These are phyloP conservation scores for Lates japonicus DNA, from an alignment of 2,797 vertebrate genomes.

Conservation along the genomic window DNA sequence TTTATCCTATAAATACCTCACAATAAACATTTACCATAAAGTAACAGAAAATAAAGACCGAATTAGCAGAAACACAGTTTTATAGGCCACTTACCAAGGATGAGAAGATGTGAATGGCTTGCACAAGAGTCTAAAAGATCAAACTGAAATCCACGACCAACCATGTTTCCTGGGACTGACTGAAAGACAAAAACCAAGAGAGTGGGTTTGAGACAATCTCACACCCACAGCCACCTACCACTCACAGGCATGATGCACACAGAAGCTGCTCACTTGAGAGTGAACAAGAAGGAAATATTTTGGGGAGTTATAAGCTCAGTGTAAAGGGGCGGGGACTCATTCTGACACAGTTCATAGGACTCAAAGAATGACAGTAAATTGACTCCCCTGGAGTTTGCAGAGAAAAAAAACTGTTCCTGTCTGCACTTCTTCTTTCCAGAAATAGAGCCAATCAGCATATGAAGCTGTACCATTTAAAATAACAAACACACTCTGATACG, in stretches of 20 bases:
- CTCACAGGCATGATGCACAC: not conserved
- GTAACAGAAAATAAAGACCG: not conserved
- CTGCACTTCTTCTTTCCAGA: conserved; percentile 62
- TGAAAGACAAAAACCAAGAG: not conserved
- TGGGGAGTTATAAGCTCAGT: not conserved
- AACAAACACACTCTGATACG: not conserved
- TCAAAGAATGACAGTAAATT: not conserved
- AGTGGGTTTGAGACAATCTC: not conserved
- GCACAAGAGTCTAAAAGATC: not conserved
- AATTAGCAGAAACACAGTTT: accelerated
- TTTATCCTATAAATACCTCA: not conserved
- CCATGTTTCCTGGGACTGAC: conserved; percentile 31
- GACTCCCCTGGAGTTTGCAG: not conserved
- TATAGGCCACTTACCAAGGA: conserved; percentile 51
- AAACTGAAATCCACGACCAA: not conserved
- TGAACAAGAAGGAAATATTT: conserved; percentile 36
- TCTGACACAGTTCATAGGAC: conserved; percentile 18
- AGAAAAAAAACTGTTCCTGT: not conserved
- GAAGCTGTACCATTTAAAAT: not conserved
- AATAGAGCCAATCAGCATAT: conserved; percentile 23
- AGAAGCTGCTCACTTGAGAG: not conserved
- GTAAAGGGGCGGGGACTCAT: conserved; percentile 41
- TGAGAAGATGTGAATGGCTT: not conserved
- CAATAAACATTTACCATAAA: not conserved
- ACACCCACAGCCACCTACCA: conserved; percentile 18